These are phyloP conservation scores for Lasius platythorax DNA, from an alignment of 2,888 invertebrate genomes.

Conservation along the genomic window DNA sequence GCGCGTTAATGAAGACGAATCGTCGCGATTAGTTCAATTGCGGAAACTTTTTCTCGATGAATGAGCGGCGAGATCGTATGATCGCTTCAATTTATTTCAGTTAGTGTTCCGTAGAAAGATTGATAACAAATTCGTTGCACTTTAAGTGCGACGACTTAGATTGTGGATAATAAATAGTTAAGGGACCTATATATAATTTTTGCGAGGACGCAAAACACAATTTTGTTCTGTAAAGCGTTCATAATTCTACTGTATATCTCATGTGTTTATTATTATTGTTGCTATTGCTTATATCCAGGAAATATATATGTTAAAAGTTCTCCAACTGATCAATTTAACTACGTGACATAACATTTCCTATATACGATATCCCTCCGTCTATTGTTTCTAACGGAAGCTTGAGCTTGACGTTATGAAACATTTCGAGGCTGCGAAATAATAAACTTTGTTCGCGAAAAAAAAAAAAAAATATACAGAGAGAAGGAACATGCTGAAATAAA, in stretches of 20 bases:
- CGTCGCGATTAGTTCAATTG: slow-evolving; percentile 59
- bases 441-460: slow-evolving; percentile 20
- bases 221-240: not conserved
- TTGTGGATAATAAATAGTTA: slow-evolving; percentile 3
- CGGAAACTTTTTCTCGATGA: slow-evolving; percentile 35
- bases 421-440: not conserved
- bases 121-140: slow-evolving; percentile 18
- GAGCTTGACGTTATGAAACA: not conserved
- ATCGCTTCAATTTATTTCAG: slow-evolving; percentile 24
- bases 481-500: slow-evolving; percentile 13
- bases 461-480: not conserved
- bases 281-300: not conserved
- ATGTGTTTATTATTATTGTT: not conserved
- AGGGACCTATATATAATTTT: not conserved
- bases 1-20: slow-evolving; percentile 57
- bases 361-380: not conserved
- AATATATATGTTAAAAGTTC: not conserved
- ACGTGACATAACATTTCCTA: not conserved
- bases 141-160: not conserved
- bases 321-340: slow-evolving; percentile 13
- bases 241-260: not conserved
- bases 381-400: slow-evolving; percentile 18
- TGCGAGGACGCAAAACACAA: not conserved
- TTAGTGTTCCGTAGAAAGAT: not conserved
- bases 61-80: slow-evolving; percentile 10